Conservation (phyloP, 2,888 invertebrate genomes). For the Ommatoiulus sabulosus region DNA sequence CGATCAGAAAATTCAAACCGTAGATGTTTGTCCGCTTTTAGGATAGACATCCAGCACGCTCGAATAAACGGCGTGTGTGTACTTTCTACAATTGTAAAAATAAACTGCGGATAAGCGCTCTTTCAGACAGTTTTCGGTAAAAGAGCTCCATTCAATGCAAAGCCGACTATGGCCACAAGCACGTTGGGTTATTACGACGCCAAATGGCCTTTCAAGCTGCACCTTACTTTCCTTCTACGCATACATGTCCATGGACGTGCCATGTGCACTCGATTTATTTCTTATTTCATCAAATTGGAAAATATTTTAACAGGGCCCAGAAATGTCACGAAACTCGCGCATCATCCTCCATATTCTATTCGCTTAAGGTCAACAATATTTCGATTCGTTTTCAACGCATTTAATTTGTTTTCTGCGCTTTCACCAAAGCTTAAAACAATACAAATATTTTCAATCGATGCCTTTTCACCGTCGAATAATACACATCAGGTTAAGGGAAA, state of each 20-base stretch:
- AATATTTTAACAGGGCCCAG: not conserved
- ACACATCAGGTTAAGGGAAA: no score
- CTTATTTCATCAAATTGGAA: not conserved
- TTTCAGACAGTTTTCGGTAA: not conserved
- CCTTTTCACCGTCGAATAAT: no score
- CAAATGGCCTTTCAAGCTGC: not conserved
- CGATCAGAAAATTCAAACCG: not conserved
- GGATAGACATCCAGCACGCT: conserved; percentile 1
- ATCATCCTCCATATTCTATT: no score
- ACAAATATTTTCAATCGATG: no score
- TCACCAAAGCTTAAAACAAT: no score
- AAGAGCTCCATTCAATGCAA: not conserved
- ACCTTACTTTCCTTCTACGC: not conserved
- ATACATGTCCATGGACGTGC: no score
- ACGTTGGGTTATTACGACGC: not conserved
- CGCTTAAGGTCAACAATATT: no score
- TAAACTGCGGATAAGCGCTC: not conserved
- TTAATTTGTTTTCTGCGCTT: no score
- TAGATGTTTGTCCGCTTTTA: not conserved
- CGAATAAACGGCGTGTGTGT: not conserved
- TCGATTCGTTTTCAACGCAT: no score
- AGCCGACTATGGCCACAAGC: not conserved
- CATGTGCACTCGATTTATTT: not conserved
- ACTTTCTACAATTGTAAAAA: not conserved
- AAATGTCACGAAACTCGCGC: no score